Evolutionary conservation across 2,113 vertebrate species (phyloP), one percentile per base, ranked within the genome.

Genomic region (Mustelus asterias): DNA sequence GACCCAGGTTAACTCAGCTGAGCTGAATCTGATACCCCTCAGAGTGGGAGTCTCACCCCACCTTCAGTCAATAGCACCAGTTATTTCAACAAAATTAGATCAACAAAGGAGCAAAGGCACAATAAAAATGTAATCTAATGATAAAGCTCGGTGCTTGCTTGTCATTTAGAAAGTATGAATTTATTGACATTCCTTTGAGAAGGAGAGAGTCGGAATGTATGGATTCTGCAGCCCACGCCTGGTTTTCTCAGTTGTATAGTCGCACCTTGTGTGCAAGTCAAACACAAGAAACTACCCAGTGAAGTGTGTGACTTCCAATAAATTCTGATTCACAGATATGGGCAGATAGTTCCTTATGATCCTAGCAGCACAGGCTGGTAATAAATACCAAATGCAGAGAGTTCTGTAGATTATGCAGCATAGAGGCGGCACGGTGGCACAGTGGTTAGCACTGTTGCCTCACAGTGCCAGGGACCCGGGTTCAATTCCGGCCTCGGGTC

Each of bases 131-230:
- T 92, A 92, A n/a, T 29, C 89, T 41, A 92, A 65, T 16, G 60
- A n/a, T 65, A 65, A 11, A 18, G 2, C 58, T 92, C 16, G 60
- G 33, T 65, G 29, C 60, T 92, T 65, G 13, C 60, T 65, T n/a
- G 29, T 18, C 5, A 60, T 63, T 92, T n/a, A 65, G 33, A 92
- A n/a, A n/a, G 26, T n/a, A 78, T 13, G 3, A 33, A 78, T 33
- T 90, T 54, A 14, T 90, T 90, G 58, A 92, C 58, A 92, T 92
- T 92, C 89, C 89, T 92, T 63, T 90, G 13, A 63, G 26, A 90
- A 18, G 33, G 88, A 63, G 58, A 90, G 88, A 90, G 22, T 90
- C 7, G 33, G 29, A 90, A 90, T 90, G 88, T 90, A 13, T 92
- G 60, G 65, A 65, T 92, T 33, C 33, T 92, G 60, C 29, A 65